A percentile compares a stretch with the other conserved stretches of the same genome.
Evolutionary conservation across 1,140 invertebrate genomes (phyloP).

Genomic region (Diachasmimorpha longicaudata): DNA sequence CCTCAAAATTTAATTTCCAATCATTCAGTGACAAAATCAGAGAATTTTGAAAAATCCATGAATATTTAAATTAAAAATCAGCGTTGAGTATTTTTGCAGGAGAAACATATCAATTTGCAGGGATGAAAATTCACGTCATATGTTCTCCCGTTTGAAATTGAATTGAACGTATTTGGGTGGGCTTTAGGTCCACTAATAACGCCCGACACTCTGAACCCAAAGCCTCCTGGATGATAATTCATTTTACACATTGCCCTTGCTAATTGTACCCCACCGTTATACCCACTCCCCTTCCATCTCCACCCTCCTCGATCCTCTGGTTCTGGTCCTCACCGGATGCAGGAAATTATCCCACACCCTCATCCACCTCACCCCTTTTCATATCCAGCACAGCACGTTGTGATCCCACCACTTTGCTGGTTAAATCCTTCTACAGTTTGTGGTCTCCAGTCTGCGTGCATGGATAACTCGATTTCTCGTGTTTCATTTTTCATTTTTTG

Average conservation of each 20-base stretch:
- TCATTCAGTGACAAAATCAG: too few species aligned
- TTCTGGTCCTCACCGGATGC: conserved; percentile 36
- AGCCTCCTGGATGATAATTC: conserved; percentile 43
- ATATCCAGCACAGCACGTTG: conserved; percentile 18
- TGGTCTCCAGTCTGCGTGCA: not conserved
- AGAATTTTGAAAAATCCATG: not conserved
- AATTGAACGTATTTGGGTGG: conserved; percentile 19
- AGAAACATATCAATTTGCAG: not conserved
- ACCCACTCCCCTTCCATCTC: not conserved
- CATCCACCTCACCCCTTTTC: not conserved
- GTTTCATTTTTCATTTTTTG: not conserved
- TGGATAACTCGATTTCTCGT: not conserved
- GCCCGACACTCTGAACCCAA: conserved; percentile 22
- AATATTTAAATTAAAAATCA: too few species aligned
- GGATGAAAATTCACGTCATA: not conserved
- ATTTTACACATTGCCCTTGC: conserved; percentile 44
- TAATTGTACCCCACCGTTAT: conserved; percentile 40
- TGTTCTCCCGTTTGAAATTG: conserved; percentile 25
- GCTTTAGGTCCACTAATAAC: conserved; percentile 25
- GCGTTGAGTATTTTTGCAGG: not conserved
- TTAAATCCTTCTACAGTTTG: conserved; percentile 20
- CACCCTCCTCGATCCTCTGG: conserved; percentile 26
- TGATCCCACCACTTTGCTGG: conserved; percentile 7
- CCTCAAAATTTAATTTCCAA: too few species aligned
- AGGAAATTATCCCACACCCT: conserved; percentile 31